Percentiles rank a stretch among this genome's conserved stretches.
Evolutionary conservation across 2,888 invertebrate genomes (phyloP).

Genomic region (Lathronympha strigana): DNA sequence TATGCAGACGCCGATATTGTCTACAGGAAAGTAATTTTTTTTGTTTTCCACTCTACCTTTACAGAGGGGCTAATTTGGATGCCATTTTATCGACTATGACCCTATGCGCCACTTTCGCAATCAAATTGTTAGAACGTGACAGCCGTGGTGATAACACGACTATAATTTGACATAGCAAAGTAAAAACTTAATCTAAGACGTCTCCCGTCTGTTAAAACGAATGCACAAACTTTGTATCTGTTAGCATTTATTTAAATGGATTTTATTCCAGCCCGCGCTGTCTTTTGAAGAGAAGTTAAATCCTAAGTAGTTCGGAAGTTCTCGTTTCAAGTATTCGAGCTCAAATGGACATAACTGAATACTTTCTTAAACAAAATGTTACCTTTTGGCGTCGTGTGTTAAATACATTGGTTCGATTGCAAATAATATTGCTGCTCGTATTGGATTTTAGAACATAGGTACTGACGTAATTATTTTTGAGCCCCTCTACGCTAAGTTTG

Average conservation of each 20-base stretch:
- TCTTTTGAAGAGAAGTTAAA: constrained; percentile 31
- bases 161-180: neutral
- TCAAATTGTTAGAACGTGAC: no score
- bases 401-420: constrained; percentile 22
- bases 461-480: neutral
- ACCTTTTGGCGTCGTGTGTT: neutral
- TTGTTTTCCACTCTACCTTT: no score
- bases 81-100: no score
- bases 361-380: neutral
- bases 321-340: neutral
- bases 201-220: constrained; percentile 33
- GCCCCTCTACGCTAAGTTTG: no score
- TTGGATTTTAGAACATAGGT: neutral
- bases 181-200: constrained; percentile 32
- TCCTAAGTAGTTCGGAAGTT: constrained; percentile 19
- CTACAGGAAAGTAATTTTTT: no score
- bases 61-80: no score
- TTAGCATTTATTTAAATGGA: constrained; percentile 41
- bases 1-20: no score
- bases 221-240: constrained; percentile 40
- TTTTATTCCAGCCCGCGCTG: constrained; percentile 34
- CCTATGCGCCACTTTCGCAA: no score
- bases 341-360: neutral
- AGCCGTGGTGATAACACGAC: no score
- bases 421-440: neutral